Evolutionary conservation across 2,888 invertebrate species (phyloP), one percentile per base, ranked within the genome.

Genomic region (Leptothorax acervorum): DNA sequence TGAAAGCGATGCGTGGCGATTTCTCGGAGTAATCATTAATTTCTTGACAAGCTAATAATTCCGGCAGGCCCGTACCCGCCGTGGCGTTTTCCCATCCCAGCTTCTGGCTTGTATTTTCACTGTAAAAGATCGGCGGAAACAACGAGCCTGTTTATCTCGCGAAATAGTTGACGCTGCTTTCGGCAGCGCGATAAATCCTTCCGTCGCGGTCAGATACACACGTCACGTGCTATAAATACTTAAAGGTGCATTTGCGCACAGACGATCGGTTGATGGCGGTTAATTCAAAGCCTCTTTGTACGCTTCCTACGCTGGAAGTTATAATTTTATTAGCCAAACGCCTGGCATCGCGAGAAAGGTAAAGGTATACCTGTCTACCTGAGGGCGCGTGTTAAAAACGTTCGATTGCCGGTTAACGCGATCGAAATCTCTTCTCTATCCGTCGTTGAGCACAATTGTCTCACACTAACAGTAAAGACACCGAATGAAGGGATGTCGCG

Each of bases 211-310:
- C 86, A 83, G 84, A 89, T 86, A 85, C 88, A 71, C 73, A 70
- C 89, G 90, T 88, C 85, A 88, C 85, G 75, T 83, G 63, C 90
- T 88, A 90, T 89, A 89, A 89, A 89, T 89, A 89, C 86, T 81
- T 70, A 88, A 89, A 86, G 85, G 85, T 89, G 83, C 86, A 81
- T 85, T 82, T 70, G 48, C 87, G 48, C 86, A 62, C 55, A 62
- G 70, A 86, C 89, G 89, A 89, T 89, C 85, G 85, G 88, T 88
- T 89, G 73, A 86, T 86, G 85, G 68, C 83, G 81, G 35, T 35
- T 35, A 6, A 35, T 81, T 89, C 85, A 53, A 76, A 83, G 86
- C 83, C 70, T 57, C 89, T 87, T 89, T 89, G 85, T 89, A 63
- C 68, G 78, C 68, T 42, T 39, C 62, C 68, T 66, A 53, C 83